Evolutionary conservation across 23 tunicate species (phyloP).

Genomic region (Corella eumyota): DNA sequence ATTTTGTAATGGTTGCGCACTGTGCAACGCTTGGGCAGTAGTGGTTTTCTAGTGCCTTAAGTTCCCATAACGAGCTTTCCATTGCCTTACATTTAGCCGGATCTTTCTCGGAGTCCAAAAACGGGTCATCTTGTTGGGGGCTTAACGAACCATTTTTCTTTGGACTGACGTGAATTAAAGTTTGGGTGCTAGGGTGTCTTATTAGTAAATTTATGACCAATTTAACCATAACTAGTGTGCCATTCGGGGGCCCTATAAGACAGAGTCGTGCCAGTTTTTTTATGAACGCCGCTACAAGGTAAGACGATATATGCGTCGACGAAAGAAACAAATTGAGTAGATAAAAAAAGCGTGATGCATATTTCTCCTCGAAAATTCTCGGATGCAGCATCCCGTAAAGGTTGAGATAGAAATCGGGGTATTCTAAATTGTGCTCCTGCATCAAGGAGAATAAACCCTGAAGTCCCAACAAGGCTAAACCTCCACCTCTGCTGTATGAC

Average conservation of each 20-base stretch:
- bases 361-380: slow-evolving; percentile 64
- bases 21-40: slow-evolving; percentile 34
- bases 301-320: slow-evolving; percentile 65
- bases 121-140: slow-evolving; percentile 41
- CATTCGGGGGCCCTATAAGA: slow-evolving; percentile 57
- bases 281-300: slow-evolving; percentile 75
- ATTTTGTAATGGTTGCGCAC: slow-evolving; percentile 12
- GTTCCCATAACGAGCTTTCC: slow-evolving; percentile 81
- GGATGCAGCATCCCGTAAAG: slow-evolving; percentile 80
- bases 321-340: slow-evolving; percentile 54
- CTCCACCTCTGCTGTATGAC: slow-evolving; percentile 52
- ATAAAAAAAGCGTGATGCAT: slow-evolving; percentile 60
- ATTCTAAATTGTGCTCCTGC: slow-evolving; percentile 66
- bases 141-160: not conserved
- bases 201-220: slow-evolving; percentile 25
- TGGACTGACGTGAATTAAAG: slow-evolving; percentile 14
- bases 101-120: slow-evolving; percentile 25
- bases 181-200: slow-evolving; percentile 37
- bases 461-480: slow-evolving; percentile 50
- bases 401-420: slow-evolving; percentile 65
- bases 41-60: slow-evolving; percentile 18
- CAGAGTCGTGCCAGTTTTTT: slow-evolving; percentile 61
- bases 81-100: slow-evolving; percentile 43
- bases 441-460: slow-evolving; percentile 70
- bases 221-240: slow-evolving; percentile 16